These are phyloP conservation scores for Upupa epops DNA, from an alignment of 2,113 vertebrate species.

Conservation along the genomic window DNA sequence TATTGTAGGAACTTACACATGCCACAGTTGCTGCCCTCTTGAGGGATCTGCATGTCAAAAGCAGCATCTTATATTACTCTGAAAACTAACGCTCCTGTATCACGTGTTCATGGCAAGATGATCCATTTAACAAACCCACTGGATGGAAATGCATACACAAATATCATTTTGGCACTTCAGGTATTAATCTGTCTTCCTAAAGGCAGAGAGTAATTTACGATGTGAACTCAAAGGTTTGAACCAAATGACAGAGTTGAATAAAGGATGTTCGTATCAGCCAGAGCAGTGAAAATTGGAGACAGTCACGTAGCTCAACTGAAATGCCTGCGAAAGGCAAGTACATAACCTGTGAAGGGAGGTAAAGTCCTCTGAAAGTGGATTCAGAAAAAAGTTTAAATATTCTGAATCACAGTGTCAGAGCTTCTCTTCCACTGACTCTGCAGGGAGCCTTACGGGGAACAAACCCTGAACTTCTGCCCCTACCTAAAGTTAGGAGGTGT, in stretches of 20 bases:
- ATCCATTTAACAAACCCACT: not conserved
- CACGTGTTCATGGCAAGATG: not conserved
- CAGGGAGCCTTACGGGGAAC: not conserved
- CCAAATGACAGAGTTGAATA: not conserved
- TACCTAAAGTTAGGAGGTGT: not conserved
- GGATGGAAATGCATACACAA: not conserved
- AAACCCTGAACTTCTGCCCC: slow-evolving; percentile 39
- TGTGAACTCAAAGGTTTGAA: not conserved
- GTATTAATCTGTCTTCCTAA: not conserved
- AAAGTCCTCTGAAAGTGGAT: not conserved
- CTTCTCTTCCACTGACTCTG: not conserved
- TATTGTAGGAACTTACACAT: not conserved
- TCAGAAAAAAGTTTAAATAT: not conserved
- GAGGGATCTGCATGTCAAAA: not conserved
- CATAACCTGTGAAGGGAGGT: not conserved
- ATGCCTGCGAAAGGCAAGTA: not conserved
- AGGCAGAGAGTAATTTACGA: not conserved
- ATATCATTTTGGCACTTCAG: not conserved
- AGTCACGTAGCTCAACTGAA: not conserved
- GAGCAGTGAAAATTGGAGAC: not conserved
- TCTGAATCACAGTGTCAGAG: not conserved
- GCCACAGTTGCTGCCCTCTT: not conserved
- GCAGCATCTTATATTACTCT: not conserved
- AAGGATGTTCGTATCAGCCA: not conserved
- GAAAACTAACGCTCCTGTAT: not conserved